Evolutionary conservation across 35 echinoderm and acorn worm species (phyloP), one percentile per base, ranked within the genome.

Genomic region (Hemicentrotus pulcherrimus): DNA sequence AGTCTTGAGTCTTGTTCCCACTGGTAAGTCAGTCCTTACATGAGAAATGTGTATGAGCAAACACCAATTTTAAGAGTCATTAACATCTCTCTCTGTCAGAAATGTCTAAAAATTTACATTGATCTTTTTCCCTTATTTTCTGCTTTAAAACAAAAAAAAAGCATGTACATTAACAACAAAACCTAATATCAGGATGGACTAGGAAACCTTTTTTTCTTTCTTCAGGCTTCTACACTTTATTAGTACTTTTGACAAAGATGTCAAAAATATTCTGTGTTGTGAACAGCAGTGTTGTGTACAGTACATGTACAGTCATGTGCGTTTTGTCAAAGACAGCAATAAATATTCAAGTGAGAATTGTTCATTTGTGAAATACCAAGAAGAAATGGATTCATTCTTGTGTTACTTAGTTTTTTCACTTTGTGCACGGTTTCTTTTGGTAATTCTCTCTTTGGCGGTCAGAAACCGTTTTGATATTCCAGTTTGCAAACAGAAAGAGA

Each of bases 281-380:
- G 19, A 59, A 14, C 19, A 78, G 65, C 65, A 78, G 65, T 28
- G 65, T 78, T 59, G 0, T 59, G 52, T 59, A 59, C 52, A 59
- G 52, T 78, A 78, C 65, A 78, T 78, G 28, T 78, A 78, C 28
- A 5, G 16, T 22, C 65, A 78, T 78, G 65, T 78, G 28, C 52
- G 11, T 59, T 58, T 58, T 59, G 65, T 78, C 65, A 78, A 78
- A 78, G 65, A 78, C 65, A 78, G 65, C 65, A 78, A 78, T 78
- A 78, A 78, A 78, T 78, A 78, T 78, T 78, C 65, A 78, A 78
- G 65, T 78, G 65, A 78, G 65, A 78, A 78, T 78, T n/a, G 65
- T 78, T 78, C 22, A 24, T n/a, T 78, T 78, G 65, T 78, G 65
- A 78, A 28, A 78, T 78, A 55, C 12, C 50, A 13, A 55, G 50